phyloP scores from a whole-genome alignment of 2,888 invertebrate genomes.

The Pheosia tremula region DNA sequence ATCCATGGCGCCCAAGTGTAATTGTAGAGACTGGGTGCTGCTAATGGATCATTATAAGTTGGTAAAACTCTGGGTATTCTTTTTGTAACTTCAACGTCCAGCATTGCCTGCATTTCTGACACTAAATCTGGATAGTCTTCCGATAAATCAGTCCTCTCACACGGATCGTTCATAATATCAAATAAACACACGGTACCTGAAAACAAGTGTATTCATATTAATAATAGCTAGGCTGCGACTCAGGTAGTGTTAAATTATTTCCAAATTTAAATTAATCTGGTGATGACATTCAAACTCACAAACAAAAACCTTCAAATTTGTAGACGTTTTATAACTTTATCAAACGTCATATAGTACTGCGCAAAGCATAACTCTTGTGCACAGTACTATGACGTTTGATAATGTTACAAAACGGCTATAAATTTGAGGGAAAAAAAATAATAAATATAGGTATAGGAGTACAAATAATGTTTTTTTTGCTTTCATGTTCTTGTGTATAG shows the following conservation, averaged over 20 bases:
- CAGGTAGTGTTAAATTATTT: too few relatives aligned
- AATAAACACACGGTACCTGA: conserved; percentile 61
- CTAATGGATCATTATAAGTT: conserved; percentile 54
- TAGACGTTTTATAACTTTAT: too few relatives aligned
- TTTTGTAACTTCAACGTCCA: conserved; percentile 52
- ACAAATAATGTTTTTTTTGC: background rate
- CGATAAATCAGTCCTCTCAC: conserved; percentile 64
- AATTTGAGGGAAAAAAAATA: too few relatives aligned
- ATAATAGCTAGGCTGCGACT: background rate
- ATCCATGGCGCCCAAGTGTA: conserved; percentile 66
- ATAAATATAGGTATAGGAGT: too few relatives aligned
- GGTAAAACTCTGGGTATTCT: conserved; percentile 54
- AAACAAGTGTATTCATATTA: conserved; percentile 26
- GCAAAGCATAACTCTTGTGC: too few relatives aligned
- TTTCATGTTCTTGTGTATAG: too few relatives aligned
- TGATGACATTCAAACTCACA: too few relatives aligned
- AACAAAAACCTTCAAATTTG: too few relatives aligned
- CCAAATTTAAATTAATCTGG: too few relatives aligned
- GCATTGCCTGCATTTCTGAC: conserved; percentile 36
- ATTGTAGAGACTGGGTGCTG: conserved; percentile 59
- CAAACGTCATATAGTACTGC: too few relatives aligned
- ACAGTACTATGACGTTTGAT: too few relatives aligned
- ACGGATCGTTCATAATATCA: conserved; percentile 68
- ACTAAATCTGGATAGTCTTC: conserved; percentile 50
- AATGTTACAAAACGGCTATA: too few relatives aligned